These are phyloP conservation scores for Spongilla lacustris DNA, from an alignment of 37 sponge, comb jelly and placozoan species.

Conservation along the genomic window DNA sequence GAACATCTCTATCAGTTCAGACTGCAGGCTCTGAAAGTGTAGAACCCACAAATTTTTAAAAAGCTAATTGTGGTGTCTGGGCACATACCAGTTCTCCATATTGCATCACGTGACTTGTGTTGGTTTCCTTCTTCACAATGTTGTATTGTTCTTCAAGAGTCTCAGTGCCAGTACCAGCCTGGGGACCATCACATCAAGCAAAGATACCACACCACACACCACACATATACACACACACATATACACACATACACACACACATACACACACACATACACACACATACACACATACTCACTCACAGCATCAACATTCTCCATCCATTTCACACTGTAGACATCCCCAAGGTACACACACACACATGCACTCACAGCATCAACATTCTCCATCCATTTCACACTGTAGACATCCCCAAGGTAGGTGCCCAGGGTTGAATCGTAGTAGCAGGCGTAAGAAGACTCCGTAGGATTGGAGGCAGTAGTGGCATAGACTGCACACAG, in stretches of 20 bases:
- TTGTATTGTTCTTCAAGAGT: constrained; percentile 67
- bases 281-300: not conserved
- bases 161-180: constrained; percentile 53
- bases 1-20: constrained; percentile 30
- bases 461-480: constrained; percentile 70
- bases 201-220: not conserved
- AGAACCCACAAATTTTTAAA: no score
- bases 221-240: no score
- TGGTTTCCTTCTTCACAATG: constrained; percentile 72
- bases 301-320: constrained; percentile 82
- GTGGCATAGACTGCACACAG: constrained; percentile 69
- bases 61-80: no score
- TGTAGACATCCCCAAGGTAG: constrained; percentile 83
- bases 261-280: no score
- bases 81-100: constrained; percentile 76
- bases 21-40: constrained; percentile 4
- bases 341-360: constrained; percentile 79
- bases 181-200: not conserved
- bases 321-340: constrained; percentile 85
- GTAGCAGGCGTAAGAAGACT: constrained; percentile 83
- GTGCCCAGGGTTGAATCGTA: constrained; percentile 51
- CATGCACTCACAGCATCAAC: constrained; percentile 51
- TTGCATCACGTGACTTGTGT: constrained; percentile 61
- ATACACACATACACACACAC: no score
- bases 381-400: constrained; percentile 90